Conservation (phyloP, 2,113 vertebrate species). For the Tachysurus fulvidraco region DNA sequence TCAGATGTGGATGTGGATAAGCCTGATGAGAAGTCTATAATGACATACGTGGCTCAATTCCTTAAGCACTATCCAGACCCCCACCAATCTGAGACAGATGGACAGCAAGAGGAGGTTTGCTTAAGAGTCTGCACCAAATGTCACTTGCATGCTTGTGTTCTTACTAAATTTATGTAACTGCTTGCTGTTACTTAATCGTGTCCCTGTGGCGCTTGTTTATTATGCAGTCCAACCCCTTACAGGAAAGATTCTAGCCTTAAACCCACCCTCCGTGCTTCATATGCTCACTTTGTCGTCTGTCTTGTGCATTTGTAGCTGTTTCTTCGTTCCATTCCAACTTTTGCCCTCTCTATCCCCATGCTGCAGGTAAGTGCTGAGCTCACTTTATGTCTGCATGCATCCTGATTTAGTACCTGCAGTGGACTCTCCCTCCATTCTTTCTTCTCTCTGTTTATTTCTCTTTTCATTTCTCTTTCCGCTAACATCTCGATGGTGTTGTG, state of each 20-base stretch:
- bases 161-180: conserved; percentile 26
- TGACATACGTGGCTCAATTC: conserved; percentile 98
- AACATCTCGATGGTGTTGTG: conserved; percentile 64
- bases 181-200: conserved; percentile 35
- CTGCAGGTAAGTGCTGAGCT: conserved; percentile 80
- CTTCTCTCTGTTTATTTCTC: conserved; percentile 17
- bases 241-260: conserved; percentile 32
- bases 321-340: conserved; percentile 81
- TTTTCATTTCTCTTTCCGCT: conserved; percentile 50
- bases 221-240: conserved; percentile 16
- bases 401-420: conserved; percentile 53
- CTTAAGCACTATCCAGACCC: conserved; percentile 90
- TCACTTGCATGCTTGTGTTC: conserved; percentile 18
- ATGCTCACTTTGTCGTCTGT: conserved; percentile 58
- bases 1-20: conserved; percentile 97
- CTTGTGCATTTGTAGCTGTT: conserved; percentile 77
- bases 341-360: conserved; percentile 83
- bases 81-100: conserved; percentile 75
- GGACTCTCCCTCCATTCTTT: conserved; percentile 30
- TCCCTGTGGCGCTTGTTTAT: conserved; percentile 41
- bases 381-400: conserved; percentile 37
- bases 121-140: conserved; percentile 46
- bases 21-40: conserved; percentile 97
- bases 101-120: conserved; percentile 82
- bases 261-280: conserved; percentile 37